These are phyloP conservation scores for Pristis pectinata DNA, from an alignment of 2,797 vertebrate genomes.

Conservation along the genomic window DNA sequence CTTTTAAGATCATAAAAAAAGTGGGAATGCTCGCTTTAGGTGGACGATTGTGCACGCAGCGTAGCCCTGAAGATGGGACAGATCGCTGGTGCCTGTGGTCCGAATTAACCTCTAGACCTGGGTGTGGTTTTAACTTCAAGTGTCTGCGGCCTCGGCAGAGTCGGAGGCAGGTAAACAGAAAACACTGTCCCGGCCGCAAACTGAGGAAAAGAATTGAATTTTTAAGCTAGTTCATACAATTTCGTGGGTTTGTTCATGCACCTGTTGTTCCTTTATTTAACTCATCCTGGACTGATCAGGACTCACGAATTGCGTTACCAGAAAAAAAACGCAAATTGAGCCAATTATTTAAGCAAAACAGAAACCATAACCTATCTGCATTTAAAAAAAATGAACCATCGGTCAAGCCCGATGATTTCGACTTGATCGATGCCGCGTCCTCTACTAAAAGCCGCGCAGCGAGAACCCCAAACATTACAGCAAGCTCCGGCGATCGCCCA, in stretches of 20 bases:
- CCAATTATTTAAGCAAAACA: neutral
- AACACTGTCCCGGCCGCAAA: neutral
- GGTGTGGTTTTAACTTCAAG: neutral
- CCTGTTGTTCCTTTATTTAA: neutral
- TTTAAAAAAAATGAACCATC: neutral
- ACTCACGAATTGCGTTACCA: neutral
- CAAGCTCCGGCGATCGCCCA: neutral
- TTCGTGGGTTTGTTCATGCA: neutral
- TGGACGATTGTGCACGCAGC: neutral
- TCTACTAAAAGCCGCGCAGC: neutral
- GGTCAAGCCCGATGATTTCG: neutral
- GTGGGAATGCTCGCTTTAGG: neutral
- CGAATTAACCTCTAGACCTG: neutral
- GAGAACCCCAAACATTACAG: neutral
- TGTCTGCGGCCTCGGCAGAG: neutral
- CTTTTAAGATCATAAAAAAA: neutral
- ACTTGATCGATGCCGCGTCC: neutral
- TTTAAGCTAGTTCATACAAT: neutral
- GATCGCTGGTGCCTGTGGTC: neutral
- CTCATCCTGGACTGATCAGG: neutral
- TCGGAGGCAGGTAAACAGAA: neutral
- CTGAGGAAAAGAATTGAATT: neutral
- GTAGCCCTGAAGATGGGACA: neutral
- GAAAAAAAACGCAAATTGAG: neutral
- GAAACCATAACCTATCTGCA: neutral